Conservation (phyloP, 2,888 invertebrate genomes). For the Pediacus dermestoides region DNA sequence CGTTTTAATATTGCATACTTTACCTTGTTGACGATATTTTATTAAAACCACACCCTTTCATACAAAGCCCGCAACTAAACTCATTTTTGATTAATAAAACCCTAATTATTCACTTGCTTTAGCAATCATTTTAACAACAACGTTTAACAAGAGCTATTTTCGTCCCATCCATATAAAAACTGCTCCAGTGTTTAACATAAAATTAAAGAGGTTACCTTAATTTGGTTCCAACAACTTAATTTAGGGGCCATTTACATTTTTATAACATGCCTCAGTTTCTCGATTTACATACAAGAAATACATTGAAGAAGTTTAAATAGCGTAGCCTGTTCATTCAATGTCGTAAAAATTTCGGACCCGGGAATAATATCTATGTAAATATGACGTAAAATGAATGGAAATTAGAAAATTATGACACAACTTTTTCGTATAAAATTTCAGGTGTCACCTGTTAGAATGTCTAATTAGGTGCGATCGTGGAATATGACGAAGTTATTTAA, state of each 20-base stretch:
- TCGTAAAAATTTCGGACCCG: slow-evolving; percentile 29
- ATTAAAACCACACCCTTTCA: no score
- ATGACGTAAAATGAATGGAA: slow-evolving; percentile 28
- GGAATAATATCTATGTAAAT: slow-evolving; percentile 38
- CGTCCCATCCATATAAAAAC: no score
- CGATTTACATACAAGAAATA: slow-evolving; percentile 18
- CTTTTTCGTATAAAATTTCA: slow-evolving; percentile 12
- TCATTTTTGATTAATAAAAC: no score
- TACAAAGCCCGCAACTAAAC: no score
- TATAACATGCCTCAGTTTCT: slow-evolving; percentile 18
- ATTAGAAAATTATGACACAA: slow-evolving; percentile 31
- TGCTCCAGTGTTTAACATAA: no score
- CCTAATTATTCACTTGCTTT: no score
- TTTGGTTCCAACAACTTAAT: slow-evolving; percentile 25
- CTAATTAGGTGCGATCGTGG: slow-evolving; percentile 12
- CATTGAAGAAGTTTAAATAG: neutral
- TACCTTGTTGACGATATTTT: no score
- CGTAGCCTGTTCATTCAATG: slow-evolving; percentile 13
- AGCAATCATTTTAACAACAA: no score
- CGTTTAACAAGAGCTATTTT: no score
- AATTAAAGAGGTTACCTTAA: slow-evolving; percentile 8
- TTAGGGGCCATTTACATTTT: slow-evolving; percentile 33
- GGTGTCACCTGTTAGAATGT: slow-evolving; percentile 26
- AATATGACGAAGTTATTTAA: no score
- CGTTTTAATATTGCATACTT: slow-evolving; percentile 3